Percentiles rank a stretch among this genome's conserved stretches.
Conservation (phyloP, 2,797 vertebrate species). For the Stomatorhinus walkeri region DNA sequence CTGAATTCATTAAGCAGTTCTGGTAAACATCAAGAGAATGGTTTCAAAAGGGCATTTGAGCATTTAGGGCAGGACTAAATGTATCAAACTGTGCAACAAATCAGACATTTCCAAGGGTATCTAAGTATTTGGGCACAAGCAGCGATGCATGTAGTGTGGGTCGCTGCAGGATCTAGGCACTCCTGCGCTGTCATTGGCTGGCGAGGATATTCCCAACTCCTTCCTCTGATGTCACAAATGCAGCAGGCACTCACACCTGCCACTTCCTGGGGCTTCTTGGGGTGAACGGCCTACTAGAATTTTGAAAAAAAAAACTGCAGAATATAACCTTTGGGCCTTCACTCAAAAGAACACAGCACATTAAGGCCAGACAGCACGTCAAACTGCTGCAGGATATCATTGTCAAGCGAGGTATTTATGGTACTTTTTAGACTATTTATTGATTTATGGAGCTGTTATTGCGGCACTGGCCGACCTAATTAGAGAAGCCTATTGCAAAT, state of each 20-base stretch:
- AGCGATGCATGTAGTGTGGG: neutral
- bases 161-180: neutral
- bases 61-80: neutral
- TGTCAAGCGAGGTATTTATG: conserved; percentile 15
- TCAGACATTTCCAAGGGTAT: neutral
- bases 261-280: neutral
- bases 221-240: neutral
- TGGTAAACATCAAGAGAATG: neutral
- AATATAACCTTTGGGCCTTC: neutral
- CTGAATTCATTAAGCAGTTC: neutral
- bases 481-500: conserved; percentile 6
- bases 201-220: neutral
- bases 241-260: neutral
- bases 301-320: neutral
- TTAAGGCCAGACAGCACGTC: neutral
- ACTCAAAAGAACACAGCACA: neutral
- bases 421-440: neutral
- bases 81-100: neutral
- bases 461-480: neutral
- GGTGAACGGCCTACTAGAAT: neutral
- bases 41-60: neutral
- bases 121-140: neutral
- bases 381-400: neutral
- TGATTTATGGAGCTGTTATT: conserved; percentile 9
- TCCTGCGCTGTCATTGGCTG: neutral